Conservation (phyloP, 2,113 vertebrate genomes). For the Strigops habroptila region DNA sequence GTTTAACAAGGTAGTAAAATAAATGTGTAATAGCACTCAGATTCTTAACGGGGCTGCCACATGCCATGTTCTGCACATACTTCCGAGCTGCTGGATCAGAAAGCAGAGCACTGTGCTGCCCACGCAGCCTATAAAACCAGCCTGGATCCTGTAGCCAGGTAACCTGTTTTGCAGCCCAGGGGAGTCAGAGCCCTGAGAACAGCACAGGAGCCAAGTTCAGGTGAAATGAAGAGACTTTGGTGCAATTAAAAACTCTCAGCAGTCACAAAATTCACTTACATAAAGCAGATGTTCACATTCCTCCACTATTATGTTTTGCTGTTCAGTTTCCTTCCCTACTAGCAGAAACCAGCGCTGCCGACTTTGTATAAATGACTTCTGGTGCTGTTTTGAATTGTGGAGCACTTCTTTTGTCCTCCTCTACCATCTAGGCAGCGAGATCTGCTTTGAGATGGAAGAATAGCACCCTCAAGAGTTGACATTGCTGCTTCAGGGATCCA, state of each 20-base stretch:
- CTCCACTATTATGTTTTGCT: background rate
- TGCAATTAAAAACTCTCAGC: background rate
- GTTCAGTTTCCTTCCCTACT: background rate
- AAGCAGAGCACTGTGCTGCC: background rate
- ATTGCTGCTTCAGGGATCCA: background rate
- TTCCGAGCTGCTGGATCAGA: background rate
- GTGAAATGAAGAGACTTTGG: background rate
- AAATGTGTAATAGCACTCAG: background rate
- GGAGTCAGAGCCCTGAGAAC: background rate
- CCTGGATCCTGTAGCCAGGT: background rate
- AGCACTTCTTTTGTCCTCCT: background rate
- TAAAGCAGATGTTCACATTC: background rate
- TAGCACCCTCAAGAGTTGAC: conserved; percentile 70
- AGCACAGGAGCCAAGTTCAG: background rate
- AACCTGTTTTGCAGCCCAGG: background rate
- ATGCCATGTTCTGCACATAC: background rate
- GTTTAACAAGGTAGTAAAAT: conserved; percentile 29
- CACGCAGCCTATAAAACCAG: background rate
- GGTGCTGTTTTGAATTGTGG: background rate
- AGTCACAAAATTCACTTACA: background rate
- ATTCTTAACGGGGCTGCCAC: background rate
- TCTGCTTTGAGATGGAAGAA: conserved; percentile 50
- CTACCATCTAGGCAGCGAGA: background rate
- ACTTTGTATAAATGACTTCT: background rate
- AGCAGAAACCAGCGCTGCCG: background rate